Evolutionary conservation across 64 coral and sea anemone genomes (phyloP).

Genomic region (Montipora foliosa): DNA sequence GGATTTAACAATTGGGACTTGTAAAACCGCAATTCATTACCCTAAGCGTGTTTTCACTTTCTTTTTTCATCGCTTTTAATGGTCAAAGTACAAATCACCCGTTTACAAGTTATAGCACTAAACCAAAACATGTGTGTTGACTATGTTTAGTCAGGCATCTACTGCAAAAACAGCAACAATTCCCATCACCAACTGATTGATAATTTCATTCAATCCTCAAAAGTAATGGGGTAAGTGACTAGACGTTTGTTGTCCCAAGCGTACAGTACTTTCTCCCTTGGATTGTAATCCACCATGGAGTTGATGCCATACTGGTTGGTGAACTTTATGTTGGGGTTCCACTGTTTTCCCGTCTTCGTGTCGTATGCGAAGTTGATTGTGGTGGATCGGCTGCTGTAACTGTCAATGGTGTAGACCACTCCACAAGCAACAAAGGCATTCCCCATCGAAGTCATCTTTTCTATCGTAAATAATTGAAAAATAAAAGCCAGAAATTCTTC

Average conservation of each 20-base stretch:
- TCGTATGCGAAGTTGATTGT: slow-evolving; percentile 69
- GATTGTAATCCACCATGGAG: slow-evolving; percentile 58
- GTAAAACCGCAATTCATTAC: too few species aligned
- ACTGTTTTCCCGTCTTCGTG: slow-evolving; percentile 56
- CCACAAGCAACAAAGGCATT: slow-evolving; percentile 70
- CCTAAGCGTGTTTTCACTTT: too few species aligned
- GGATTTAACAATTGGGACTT: too few species aligned
- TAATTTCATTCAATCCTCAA: background rate
- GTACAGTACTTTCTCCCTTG: slow-evolving; percentile 46
- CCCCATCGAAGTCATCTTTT: slow-evolving; percentile 11
- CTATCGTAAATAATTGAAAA: background rate
- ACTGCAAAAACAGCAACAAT: background rate
- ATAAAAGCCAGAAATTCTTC: background rate
- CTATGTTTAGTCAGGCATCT: too few species aligned
- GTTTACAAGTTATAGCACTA: too few species aligned
- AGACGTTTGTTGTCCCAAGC: slow-evolving; percentile 28
- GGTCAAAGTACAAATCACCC: too few species aligned
- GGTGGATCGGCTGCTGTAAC: background rate
- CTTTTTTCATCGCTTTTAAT: too few species aligned
- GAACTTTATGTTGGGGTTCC: slow-evolving; percentile 63
- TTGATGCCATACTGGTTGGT: slow-evolving; percentile 37
- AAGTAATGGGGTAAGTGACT: slow-evolving; percentile 47
- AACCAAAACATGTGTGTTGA: too few species aligned
- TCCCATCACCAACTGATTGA: background rate
- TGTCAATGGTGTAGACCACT: slow-evolving; percentile 49